Base-by-base conservation (phyloP, 1,140 invertebrate genomes). In the Neocloeon triangulifer region DNA sequence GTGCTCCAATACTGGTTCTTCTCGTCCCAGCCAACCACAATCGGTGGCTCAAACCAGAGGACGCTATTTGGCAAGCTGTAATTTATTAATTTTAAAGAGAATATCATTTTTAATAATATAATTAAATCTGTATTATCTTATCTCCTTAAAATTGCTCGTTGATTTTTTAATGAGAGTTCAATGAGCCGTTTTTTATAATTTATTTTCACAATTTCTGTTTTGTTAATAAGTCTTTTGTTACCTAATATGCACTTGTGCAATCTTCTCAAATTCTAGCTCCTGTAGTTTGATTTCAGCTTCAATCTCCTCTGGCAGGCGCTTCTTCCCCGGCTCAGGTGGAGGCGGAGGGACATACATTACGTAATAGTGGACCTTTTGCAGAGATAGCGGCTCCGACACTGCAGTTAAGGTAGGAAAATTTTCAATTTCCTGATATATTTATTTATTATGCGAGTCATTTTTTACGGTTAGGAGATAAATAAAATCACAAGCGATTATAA, bases 1-100 rank as follows among this genome's bases (percentile, higher is more conserved):
- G 64, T 77, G 1, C 69, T 71, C 81, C 80, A 86, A 6, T 49
- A 45, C 25, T 55, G 47, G 30, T 44, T 45, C 1, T 61, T 45
- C 7, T 32, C 57, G 35, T 78, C 62, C 79, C 79, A 85, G 34
- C 74, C 66, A 10, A 73, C 77, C 3, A 79, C 66, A 8, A 73
- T 57, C 0, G 80, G 80, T 2, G 77, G 69, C 42, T 86, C 80
- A 20, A 80, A 69, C 75, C 78, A 84, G 33, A 82, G 61, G 5
- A 82, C 67, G 4, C 66, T 66, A 10, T 69, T 64, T 0, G 78
- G 73, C 13, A 81, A 52, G 16, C 73, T 77, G 39, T 19, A 5
- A 9, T 18, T 17, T 15, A 29, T 13, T 2, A 2, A 2, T 29
- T 13, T 16, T 12, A n/a, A 25, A 19, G n/a, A 13, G 12, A 13